phyloP scores from a whole-genome alignment of 2,888 invertebrate species.

The Agrochola litura region DNA sequence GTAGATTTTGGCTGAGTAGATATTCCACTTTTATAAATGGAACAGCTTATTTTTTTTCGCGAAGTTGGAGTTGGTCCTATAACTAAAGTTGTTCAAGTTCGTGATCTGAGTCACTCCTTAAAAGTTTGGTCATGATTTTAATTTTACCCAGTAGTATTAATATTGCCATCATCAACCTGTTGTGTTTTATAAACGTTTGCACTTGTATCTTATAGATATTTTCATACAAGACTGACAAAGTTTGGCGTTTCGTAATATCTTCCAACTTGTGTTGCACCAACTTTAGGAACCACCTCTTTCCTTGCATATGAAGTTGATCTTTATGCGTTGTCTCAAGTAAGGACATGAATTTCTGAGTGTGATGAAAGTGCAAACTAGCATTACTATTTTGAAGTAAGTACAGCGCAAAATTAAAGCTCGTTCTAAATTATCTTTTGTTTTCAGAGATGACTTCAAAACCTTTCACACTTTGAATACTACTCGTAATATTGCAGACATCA shows the following conservation, averaged over 20 bases:
- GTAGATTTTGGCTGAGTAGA: no score
- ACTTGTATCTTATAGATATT: background rate
- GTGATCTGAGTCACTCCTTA: no score
- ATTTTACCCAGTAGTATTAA: background rate
- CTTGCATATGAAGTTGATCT: background rate
- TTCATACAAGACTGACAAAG: background rate
- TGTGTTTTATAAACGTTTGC: background rate
- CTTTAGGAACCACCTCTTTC: background rate
- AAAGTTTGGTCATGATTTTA: no score
- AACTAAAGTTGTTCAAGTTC: no score
- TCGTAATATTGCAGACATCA: background rate
- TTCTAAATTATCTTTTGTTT: background rate
- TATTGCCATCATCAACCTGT: background rate
- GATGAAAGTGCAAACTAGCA: background rate
- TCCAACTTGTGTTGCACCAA: background rate
- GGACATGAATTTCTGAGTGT: background rate
- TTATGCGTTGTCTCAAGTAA: background rate
- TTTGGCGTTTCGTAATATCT: background rate
- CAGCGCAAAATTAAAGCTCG: background rate
- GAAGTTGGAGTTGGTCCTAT: no score
- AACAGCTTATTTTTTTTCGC: no score
- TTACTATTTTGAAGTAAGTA: background rate
- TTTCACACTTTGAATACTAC: background rate
- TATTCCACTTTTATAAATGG: no score
- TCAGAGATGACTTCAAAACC: slow-evolving; percentile 8